phyloP scores from a whole-genome alignment of 2,888 invertebrate genomes.

The Cosmia pyralina region DNA sequence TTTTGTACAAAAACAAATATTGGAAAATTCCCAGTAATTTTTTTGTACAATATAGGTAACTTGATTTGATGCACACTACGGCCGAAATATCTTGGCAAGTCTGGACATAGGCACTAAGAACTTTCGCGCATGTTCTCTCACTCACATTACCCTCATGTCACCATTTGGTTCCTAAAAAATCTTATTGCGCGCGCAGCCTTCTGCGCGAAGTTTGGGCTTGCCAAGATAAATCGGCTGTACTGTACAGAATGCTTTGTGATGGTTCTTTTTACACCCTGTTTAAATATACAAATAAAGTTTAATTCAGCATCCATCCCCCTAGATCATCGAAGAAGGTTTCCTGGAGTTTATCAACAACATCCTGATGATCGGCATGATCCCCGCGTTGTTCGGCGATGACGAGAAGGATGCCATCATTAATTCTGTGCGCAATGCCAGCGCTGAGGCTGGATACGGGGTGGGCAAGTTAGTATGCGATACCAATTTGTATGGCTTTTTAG shows the following conservation, averaged over 20 bases:
- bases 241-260: not conserved
- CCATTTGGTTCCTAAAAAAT: too few species aligned
- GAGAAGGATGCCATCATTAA: slow-evolving; percentile 96
- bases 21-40: not conserved
- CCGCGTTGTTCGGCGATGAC: slow-evolving; percentile 96
- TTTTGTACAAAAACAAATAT: not conserved
- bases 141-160: too few species aligned
- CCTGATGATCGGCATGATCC: slow-evolving; percentile 96
- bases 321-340: slow-evolving; percentile 95
- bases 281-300: not conserved
- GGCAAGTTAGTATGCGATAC: slow-evolving; percentile 89
- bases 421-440: slow-evolving; percentile 92
- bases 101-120: too few species aligned
- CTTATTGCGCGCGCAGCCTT: too few species aligned
- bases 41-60: not conserved
- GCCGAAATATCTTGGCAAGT: too few species aligned
- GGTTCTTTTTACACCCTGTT: not conserved
- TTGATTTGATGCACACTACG: not conserved
- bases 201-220: too few species aligned
- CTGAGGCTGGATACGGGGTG: slow-evolving; percentile 92
- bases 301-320: slow-evolving; percentile 1
- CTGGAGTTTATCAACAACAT: slow-evolving; percentile 97
- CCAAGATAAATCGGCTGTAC: too few species aligned
- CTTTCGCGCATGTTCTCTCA: too few species aligned
- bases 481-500: not conserved